Percentiles rank a stretch among this genome's conserved stretches.
phyloP scores from a whole-genome alignment of 2,797 vertebrate genomes.

The Knipowitschia caucasica region DNA sequence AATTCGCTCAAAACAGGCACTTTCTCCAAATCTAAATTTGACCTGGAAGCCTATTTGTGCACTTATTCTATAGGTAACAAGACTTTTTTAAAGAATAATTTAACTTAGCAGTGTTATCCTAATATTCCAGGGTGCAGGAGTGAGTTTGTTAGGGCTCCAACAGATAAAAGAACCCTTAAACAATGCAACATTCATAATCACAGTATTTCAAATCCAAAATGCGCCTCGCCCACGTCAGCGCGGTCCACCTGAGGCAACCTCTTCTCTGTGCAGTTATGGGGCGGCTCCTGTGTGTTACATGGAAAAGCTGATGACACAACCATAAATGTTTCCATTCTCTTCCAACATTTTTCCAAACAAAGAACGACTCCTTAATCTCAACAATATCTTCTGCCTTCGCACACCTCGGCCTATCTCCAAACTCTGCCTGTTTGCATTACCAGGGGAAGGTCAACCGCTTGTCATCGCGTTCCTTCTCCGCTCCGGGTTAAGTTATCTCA shows the following conservation, averaged over 20 bases:
- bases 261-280: constrained; percentile 33
- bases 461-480: constrained; percentile 34
- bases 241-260: constrained; percentile 30
- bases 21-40: too few species aligned
- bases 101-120: too few species aligned
- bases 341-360: constrained; percentile 14
- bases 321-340: constrained; percentile 54
- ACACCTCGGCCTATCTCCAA: constrained; percentile 11
- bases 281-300: constrained; percentile 35
- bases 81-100: too few species aligned
- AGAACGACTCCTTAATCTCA: constrained; percentile 12
- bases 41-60: too few species aligned
- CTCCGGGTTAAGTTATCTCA: constrained; percentile 26
- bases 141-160: too few species aligned
- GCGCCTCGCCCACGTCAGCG: neutral
- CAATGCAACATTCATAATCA: neutral
- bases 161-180: neutral
- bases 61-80: too few species aligned
- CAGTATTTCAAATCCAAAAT: neutral
- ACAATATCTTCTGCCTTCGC: constrained; percentile 12
- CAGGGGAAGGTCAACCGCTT: constrained; percentile 49
- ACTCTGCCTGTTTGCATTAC: constrained; percentile 26
- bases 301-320: constrained; percentile 58
- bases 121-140: too few species aligned
- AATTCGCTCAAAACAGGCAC: too few species aligned